Base-by-base conservation (phyloP, 2,888 invertebrate genomes). In the Cenopis cana region DNA sequence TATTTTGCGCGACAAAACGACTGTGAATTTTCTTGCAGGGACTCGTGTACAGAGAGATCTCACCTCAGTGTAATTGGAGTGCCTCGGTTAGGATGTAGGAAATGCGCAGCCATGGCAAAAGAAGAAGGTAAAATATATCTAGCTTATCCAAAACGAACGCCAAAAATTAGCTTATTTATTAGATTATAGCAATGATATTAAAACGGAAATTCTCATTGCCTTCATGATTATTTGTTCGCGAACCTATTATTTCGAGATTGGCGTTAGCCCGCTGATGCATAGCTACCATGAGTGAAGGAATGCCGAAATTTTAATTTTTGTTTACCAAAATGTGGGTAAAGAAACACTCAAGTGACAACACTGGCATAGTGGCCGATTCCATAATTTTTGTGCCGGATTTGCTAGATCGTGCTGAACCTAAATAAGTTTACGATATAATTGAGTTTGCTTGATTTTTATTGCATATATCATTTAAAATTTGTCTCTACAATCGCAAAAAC, bases 41-140 rank as follows among this genome's bases (percentile, higher is more conserved):
- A 93, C 75, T 90, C 91, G 57, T 92, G 92, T 77, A 92, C 93
- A 1, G 93, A 93, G 78, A 82, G 93, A 67, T 93, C 94, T 75
- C 91, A 93, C 84, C 90, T 94, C 80, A 94, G 94, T 80, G 91
- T 94, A 54, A 85, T 94, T 66, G 94, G 93, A 83, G 95, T 95
- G 83, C 95, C 95, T 87, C 94, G 94, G 36, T 87, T 95, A 79
- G 95, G 95, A 78, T 95, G 95, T 89, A 90, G 93, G 81, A 95
- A 95, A 85, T 95, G 95, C 82, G 94, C 94, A 69, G 91, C 93
- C 72, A 88, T 93, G 74, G 89, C 93, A 60, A 94, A 90, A 78
- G 89, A 89, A 74, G 90, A 93, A 88, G 94, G 94, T 89, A 84
- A 84, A 73, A 36, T 10, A 36, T 59, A 46, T 46, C 46, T 6